A percentile compares a stretch with the other conserved stretches of the same genome.
Conservation (phyloP, 2,797 vertebrate genomes). For the Bradypodion pumilum region DNA sequence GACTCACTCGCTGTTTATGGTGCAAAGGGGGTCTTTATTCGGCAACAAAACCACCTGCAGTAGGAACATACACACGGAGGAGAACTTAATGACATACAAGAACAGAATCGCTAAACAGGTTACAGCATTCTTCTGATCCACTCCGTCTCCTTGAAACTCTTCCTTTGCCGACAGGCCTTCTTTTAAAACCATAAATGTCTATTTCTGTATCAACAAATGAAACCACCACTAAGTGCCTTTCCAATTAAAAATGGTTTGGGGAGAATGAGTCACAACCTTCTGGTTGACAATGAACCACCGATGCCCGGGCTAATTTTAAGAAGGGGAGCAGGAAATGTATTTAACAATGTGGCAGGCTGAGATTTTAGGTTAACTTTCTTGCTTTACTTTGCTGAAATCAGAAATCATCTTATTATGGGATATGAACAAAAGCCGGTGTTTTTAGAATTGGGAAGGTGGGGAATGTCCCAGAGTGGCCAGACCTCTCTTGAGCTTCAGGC, state of each 20-base stretch:
- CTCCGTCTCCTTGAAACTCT: conserved; percentile 48
- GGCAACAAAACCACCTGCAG: conserved; percentile 60
- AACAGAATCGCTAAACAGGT: conserved; percentile 48
- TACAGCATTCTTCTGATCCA: conserved; percentile 47
- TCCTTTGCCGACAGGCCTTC: conserved; percentile 40
- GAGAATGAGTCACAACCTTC: conserved; percentile 36
- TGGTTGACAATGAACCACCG: conserved; percentile 44
- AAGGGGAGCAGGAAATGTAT: conserved; percentile 14
- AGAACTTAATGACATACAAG: conserved; percentile 48
- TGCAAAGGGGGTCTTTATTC: conserved; percentile 61
- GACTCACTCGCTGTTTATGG: conserved; percentile 56
- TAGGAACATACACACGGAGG: conserved; percentile 41
- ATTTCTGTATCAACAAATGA: not conserved
- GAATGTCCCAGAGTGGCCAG: no score
- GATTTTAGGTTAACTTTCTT: conserved; percentile 40
- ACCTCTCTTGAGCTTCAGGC: not conserved
- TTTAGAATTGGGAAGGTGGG: no score
- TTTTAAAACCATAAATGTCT: not conserved
- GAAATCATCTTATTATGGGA: conserved; percentile 5
- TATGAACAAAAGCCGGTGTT: no score
- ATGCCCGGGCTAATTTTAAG: not conserved
- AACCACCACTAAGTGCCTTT: conserved; percentile 28
- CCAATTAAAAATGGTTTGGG: conserved; percentile 10
- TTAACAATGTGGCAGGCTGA: not conserved
- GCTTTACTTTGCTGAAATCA: conserved; percentile 37